Evolutionary conservation across 2,888 invertebrate genomes (phyloP), one percentile per base, ranked within the genome.

Genomic region (Limnephilus rhombicus): DNA sequence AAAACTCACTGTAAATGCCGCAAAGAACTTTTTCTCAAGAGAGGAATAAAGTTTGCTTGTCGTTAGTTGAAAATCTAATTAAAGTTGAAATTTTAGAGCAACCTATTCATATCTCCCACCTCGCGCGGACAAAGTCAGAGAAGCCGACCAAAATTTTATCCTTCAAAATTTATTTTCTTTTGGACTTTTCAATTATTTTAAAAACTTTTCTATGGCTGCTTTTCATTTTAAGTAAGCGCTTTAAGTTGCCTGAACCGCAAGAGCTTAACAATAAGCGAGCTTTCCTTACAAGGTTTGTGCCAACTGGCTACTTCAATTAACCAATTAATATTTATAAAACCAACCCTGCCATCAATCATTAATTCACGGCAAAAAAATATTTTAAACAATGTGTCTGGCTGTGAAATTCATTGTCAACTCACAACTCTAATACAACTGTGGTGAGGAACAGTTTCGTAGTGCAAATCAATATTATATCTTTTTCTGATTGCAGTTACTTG

Each of bases 51-150:
- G 24, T 53, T 93, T 92, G 90, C 91, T 92, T 92, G 92, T 93
- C 92, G 93, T 93, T 92, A 93, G 93, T 93, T 93, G 92, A 93
- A 92, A 93, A 93, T 93, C 93, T 93, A 93, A 93, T 93, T 93
- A 93, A 92, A 92, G 93, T 93, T 90, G 93, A 93, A 93, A 90
- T 93, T 92, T 93, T 92, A 93, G 90, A 93, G 91, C 91, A 88
- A 92, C 90, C 93, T 91, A 93, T 92, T 92, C 93, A 92, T 92
- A 92, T 90, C 83, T 90, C 45, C 90, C 81, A 88, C 68, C 88
- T 88, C 34, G 49, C 15, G 68, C 31, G 88, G 37, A 37, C 31
- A 31, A 68, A 88, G 68, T 29, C 88, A 68, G 53, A 80, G 68
- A 18, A 68, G 88, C 88, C 68, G 31, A 68, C 68, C 31, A 68